phyloP scores from a whole-genome alignment of 2,797 vertebrate genomes.

The Eulemur rubriventer region DNA sequence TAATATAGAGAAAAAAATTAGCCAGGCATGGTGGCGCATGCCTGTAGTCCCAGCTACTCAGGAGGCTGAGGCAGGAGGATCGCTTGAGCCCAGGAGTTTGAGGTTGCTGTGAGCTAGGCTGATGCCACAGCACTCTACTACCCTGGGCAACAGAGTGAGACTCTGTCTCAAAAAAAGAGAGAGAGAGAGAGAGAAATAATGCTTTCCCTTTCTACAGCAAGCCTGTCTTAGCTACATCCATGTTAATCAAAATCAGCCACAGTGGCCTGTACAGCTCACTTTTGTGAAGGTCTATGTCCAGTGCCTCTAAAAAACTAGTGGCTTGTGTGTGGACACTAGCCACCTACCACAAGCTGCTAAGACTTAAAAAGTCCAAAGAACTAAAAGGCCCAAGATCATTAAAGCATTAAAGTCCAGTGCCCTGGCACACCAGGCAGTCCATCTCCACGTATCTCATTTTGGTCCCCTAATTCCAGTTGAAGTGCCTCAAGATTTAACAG shows the following conservation, averaged over 20 bases:
- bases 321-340: not conserved
- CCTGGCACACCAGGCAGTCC: not conserved
- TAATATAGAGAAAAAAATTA: no score
- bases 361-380: slow-evolving; percentile 14
- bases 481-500: not conserved
- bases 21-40: no score
- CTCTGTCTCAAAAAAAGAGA: no score
- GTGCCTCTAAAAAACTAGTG: not conserved
- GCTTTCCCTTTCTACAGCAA: not conserved
- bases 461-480: not conserved
- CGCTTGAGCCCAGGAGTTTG: no score
- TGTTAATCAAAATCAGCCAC: not conserved
- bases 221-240: not conserved
- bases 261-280: not conserved
- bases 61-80: no score
- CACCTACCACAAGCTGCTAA: not conserved
- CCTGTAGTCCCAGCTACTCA: no score
- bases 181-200: not conserved
- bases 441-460: not conserved
- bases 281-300: not conserved
- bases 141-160: no score
- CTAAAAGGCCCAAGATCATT: not conserved
- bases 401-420: not conserved
- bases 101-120: no score
- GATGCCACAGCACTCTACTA: no score